These are phyloP conservation scores for Schlechtendalia chinensis DNA, from an alignment of 1,140 invertebrate species.

Conservation along the genomic window DNA sequence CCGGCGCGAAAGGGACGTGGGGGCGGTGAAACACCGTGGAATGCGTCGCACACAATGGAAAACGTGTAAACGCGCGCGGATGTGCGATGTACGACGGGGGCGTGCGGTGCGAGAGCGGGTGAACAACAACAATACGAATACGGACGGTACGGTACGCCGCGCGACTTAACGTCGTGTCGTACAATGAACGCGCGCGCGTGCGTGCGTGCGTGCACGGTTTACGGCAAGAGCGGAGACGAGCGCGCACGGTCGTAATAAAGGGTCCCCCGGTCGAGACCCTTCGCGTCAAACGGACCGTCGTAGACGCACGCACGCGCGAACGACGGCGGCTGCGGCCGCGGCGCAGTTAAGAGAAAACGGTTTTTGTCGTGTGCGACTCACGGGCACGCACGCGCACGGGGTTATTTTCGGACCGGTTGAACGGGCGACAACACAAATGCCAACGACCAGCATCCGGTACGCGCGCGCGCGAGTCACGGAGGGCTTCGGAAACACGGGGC, in stretches of 20 bases:
- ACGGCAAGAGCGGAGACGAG: too few species aligned
- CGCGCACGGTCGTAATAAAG: too few species aligned
- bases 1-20: too few species aligned
- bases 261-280: too few species aligned
- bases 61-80: slow-evolving; percentile 13
- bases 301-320: slow-evolving; percentile 17
- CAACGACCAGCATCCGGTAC: slow-evolving; percentile 48
- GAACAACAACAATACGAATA: slow-evolving; percentile 1
- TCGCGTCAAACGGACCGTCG: slow-evolving; percentile 42
- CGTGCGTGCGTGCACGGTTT: too few species aligned
- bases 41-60: slow-evolving; percentile 22
- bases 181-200: too few species aligned
- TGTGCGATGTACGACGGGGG: too few species aligned
- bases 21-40: neutral
- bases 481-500: neutral
- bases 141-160: neutral
- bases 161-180: too few species aligned
- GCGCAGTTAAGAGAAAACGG: slow-evolving; percentile 41
- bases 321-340: neutral
- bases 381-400: too few species aligned
- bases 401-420: slow-evolving; percentile 47
- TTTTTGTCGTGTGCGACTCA: slow-evolving; percentile 24
- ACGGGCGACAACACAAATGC: slow-evolving; percentile 47
- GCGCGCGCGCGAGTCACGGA: neutral
- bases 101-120: slow-evolving; percentile 14